Conservation (phyloP, 2,888 invertebrate genomes). For the Scaptomyza flava region DNA sequence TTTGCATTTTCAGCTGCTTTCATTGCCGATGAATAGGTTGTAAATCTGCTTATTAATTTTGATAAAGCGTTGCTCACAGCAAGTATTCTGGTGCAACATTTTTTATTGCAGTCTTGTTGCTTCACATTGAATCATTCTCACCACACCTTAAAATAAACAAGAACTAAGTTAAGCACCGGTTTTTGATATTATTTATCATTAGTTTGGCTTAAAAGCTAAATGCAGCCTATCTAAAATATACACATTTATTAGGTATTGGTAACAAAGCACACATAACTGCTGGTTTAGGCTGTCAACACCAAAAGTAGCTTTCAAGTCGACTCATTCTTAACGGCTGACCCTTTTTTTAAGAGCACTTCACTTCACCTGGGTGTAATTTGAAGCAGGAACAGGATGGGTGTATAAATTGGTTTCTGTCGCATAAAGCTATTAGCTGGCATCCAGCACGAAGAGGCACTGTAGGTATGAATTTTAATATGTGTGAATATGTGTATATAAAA, state of each 20-base stretch:
- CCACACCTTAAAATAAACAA: too few species aligned
- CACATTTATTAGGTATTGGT: background rate
- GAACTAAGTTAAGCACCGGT: background rate
- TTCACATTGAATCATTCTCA: background rate
- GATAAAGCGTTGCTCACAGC: background rate
- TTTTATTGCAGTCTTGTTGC: background rate
- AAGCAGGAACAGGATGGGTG: constrained; percentile 70
- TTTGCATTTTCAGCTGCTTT: constrained; percentile 3
- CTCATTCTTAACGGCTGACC: constrained; percentile 7
- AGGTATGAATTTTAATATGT: constrained; percentile 71
- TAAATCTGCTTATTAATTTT: constrained; percentile 21
- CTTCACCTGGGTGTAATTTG: constrained; percentile 44
- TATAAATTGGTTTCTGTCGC: constrained; percentile 76
- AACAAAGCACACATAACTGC: background rate
- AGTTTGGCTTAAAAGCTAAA: background rate
- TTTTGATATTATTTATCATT: too few species aligned
- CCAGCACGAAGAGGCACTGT: constrained; percentile 46
- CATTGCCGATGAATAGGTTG: constrained; percentile 5
- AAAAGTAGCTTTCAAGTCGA: constrained; percentile 28
- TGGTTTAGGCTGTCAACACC: constrained; percentile 24
- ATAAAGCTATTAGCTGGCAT: constrained; percentile 68
- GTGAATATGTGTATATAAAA: constrained; percentile 65
- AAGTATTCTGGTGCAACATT: background rate
- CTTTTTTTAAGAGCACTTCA: constrained; percentile 30
- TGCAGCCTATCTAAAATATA: background rate